A percentile compares a stretch with the other conserved stretches of the same genome.
These are phyloP conservation scores for Arbacia lixula DNA, from an alignment of 53 echinoderm and acorn worm species.

Conservation along the genomic window DNA sequence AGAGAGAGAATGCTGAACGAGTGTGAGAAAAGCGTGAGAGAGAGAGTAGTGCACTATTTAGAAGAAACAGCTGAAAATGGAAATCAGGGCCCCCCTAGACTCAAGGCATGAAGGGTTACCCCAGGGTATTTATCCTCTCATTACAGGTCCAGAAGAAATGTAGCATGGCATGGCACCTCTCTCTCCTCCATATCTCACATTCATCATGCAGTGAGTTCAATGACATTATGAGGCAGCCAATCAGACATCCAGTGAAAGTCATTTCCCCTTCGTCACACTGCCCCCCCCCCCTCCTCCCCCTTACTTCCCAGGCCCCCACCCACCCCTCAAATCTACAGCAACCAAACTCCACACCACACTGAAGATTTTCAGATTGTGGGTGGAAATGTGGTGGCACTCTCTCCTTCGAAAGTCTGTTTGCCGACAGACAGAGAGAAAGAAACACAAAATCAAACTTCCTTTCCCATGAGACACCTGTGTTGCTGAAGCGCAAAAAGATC, in stretches of 20 bases:
- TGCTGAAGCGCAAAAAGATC: too few species aligned
- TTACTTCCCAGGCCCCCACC: too few species aligned
- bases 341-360: too few species aligned
- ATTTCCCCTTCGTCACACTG: neutral
- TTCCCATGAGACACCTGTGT: too few species aligned
- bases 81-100: slow-evolving; percentile 11
- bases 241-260: too few species aligned
- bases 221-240: slow-evolving; percentile 30
- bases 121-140: slow-evolving; percentile 35
- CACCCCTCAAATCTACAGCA: too few species aligned
- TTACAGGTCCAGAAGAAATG: slow-evolving; percentile 29
- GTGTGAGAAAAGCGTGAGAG: neutral
- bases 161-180: neutral
- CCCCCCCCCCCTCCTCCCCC: neutral
- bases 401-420: too few species aligned
- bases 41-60: neutral
- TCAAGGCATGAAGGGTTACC: slow-evolving; percentile 9
- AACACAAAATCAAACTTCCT: too few species aligned
- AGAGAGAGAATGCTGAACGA: neutral
- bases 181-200: slow-evolving; percentile 1
- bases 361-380: too few species aligned
- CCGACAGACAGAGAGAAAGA: too few species aligned
- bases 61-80: neutral
- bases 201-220: slow-evolving; percentile 23
- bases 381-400: too few species aligned